phyloP scores from a whole-genome alignment of 2,113 vertebrate species.

The Geothlypis trichas region DNA sequence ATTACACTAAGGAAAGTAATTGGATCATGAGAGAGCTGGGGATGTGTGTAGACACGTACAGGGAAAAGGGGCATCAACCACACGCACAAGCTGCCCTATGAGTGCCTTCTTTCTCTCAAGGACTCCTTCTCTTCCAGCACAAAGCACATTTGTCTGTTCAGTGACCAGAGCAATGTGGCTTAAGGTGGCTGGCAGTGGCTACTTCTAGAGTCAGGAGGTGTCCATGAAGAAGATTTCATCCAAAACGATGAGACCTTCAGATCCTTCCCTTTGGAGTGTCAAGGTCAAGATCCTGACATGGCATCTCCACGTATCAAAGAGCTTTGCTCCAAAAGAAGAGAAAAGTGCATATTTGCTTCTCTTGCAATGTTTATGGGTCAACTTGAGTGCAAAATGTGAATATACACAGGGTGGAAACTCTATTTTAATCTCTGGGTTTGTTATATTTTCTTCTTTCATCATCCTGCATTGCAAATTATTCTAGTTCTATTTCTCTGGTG shows the following conservation, averaged over 20 bases:
- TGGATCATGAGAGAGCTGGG: background rate
- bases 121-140: background rate
- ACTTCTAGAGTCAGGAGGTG: background rate
- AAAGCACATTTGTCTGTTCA: background rate
- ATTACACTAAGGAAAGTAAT: background rate
- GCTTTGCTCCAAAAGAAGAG: background rate
- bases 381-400: background rate
- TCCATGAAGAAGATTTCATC: background rate
- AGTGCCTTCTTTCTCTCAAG: background rate
- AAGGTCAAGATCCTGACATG: background rate
- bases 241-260: background rate
- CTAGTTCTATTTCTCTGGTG: conserved; percentile 64
- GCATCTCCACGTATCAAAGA: accelerated
- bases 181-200: background rate
- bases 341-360: background rate
- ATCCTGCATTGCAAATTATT: conserved; percentile 63
- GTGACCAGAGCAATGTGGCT: background rate
- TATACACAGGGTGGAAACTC: conserved; percentile 7
- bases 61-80: background rate
- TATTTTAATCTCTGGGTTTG: conserved; percentile 57
- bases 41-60: background rate
- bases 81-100: background rate
- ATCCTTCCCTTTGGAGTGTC: background rate
- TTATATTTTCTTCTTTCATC: conserved; percentile 73
- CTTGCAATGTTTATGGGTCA: conserved; percentile 17